Percentiles rank a stretch among this genome's conserved stretches.
Conservation (phyloP, 2,797 vertebrate species). For the Anableps anableps region DNA sequence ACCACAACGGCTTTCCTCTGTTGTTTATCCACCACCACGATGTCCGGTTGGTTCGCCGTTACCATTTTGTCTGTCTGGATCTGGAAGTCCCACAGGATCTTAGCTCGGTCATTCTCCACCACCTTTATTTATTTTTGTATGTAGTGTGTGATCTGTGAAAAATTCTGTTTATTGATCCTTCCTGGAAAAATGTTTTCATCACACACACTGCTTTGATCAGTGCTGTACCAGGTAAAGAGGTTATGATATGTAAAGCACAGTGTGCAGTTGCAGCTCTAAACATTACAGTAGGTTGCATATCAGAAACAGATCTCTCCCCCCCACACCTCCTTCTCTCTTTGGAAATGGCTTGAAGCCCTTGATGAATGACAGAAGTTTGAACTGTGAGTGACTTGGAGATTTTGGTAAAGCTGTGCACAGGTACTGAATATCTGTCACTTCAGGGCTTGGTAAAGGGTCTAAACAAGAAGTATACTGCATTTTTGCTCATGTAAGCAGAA, state of each 20-base stretch:
- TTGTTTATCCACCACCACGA: no score
- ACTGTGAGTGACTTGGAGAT: slow-evolving; percentile 43
- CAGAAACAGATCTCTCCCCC: neutral
- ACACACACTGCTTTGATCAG: neutral
- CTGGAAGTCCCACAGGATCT: no score
- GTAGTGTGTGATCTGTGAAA: neutral
- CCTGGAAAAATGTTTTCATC: neutral
- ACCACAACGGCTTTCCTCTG: no score
- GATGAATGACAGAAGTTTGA: slow-evolving; percentile 22
- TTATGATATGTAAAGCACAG: neutral
- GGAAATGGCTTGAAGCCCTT: neutral
- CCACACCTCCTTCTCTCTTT: neutral
- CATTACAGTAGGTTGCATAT: neutral
- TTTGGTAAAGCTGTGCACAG: slow-evolving; percentile 31
- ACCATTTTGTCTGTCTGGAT: no score
- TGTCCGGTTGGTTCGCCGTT: no score
- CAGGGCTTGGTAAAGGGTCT: slow-evolving; percentile 44
- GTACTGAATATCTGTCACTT: slow-evolving; percentile 39
- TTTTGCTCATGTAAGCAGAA: slow-evolving; percentile 51
- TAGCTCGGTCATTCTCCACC: no score
- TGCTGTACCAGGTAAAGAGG: neutral
- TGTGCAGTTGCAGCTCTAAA: neutral
- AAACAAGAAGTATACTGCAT: slow-evolving; percentile 42
- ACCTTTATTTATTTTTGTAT: no score
- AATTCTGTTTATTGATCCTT: neutral